Conservation (phyloP, 2,113 vertebrate species). For the Microcebus lehilahytsara region DNA sequence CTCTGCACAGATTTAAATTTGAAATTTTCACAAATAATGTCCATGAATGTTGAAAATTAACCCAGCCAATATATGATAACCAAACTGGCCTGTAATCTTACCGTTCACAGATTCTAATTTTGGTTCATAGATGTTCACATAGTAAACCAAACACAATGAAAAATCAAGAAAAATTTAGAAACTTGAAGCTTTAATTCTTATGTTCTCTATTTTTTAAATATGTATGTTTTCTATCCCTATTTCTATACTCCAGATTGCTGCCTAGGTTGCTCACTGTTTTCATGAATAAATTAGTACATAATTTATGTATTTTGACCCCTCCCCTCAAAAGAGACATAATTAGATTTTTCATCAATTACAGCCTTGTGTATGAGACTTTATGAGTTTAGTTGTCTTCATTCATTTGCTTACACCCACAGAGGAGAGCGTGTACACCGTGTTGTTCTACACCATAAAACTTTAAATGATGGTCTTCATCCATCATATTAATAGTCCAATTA, state of each 20-base stretch:
- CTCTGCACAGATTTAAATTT: not conserved
- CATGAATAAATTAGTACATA: slow-evolving; percentile 53
- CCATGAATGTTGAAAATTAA: not conserved
- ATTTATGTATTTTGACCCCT: slow-evolving; percentile 38
- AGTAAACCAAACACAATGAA: not conserved
- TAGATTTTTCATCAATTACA: slow-evolving; percentile 58
- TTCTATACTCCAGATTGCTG: not conserved
- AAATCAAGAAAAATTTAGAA: not conserved
- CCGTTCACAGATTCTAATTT: not conserved
- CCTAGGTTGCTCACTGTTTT: not conserved
- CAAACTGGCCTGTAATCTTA: not conserved
- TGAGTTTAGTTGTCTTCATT: slow-evolving; percentile 61
- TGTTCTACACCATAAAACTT: slow-evolving; percentile 54
- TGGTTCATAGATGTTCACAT: not conserved
- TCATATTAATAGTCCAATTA: slow-evolving; percentile 72
- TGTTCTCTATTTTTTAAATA: not conserved
- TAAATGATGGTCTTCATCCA: slow-evolving; percentile 59
- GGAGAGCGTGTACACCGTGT: not conserved
- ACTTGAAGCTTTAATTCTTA: not conserved
- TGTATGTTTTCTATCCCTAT: not conserved
- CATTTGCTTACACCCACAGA: slow-evolving; percentile 57
- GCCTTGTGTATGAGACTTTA: not conserved
- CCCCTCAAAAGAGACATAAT: not conserved
- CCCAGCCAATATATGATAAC: not conserved
- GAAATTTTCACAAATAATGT: not conserved